Base-by-base conservation (phyloP, 2,113 vertebrate genomes). In the Apeltes quadracus region DNA sequence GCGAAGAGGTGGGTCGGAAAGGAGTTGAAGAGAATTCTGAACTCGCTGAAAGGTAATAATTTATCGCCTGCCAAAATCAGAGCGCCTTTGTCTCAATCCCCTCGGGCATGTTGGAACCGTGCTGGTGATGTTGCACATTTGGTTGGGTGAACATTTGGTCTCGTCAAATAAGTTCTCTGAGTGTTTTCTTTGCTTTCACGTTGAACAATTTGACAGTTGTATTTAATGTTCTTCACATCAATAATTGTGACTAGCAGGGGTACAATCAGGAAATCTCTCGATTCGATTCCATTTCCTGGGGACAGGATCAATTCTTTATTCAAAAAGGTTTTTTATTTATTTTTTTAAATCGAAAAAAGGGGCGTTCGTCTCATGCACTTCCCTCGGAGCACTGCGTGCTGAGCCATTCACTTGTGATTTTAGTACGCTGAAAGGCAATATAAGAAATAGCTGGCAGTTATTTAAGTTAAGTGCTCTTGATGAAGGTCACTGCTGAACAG, bases 71-170 rank as follows among this genome's bases (percentile, higher is more conserved):
- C 11, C 68, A 12, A 50, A 34, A 67, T 58, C 20, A 70, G 48
- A 43, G 15, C 43, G 11, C n/a, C 8, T 11, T 34, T n/a, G 25
- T 43, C 29, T 38, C 56, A 70, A 18, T 36, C n/a, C 23, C 46
- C 38, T 59, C 62, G 64, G 25, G 18, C 34, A 68, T 8, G 68
- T 48, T 22, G 46, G n/a, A 61, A 55, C 22, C 43, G 50, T 13
- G 18, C 4, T 34, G 16, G 20, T 48, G 61, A 12, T 58, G 63
- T 38, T 73, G 23, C 61, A 64, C 39, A 66, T 72, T 73, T 58
- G 36, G 32, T 64, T 27, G 11, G 25, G 39, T 11, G 22, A 61
- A 36, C 43, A n/a, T 66, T 43, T 16, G 13, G 36, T 61, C 16
- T 56, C 25, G 46, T 48, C 38, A 36, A 39, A 7, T 2, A 36